These are phyloP conservation scores for Conus ventricosus DNA, from an alignment of 1,140 invertebrate species.

Conservation along the genomic window DNA sequence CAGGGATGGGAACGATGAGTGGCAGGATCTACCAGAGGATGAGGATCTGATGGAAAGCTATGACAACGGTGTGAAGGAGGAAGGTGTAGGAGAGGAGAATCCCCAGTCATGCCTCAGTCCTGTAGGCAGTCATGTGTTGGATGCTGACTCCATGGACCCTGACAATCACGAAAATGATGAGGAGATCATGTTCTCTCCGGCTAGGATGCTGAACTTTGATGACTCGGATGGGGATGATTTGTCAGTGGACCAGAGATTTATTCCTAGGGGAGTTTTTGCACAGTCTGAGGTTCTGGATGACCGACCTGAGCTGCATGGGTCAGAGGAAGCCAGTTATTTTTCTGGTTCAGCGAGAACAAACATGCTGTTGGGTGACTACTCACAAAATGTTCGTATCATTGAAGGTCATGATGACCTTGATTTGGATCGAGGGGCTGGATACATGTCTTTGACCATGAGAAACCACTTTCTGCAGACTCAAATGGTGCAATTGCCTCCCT, in stretches of 20 bases:
- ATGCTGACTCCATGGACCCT: neutral
- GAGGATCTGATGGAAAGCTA: neutral
- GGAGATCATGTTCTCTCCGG: conserved; percentile 28
- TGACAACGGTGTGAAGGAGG: conserved; percentile 17
- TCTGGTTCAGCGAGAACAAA: neutral
- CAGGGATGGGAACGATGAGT: conserved; percentile 21
- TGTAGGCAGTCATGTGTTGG: conserved; percentile 10
- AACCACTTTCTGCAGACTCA: conserved; percentile 44
- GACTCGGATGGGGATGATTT: conserved; percentile 30
- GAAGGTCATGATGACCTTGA: conserved; percentile 51
- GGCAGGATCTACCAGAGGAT: conserved; percentile 24
- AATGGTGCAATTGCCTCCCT: conserved; percentile 32
- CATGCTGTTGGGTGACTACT: conserved; percentile 25
- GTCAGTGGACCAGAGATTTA: conserved; percentile 15
- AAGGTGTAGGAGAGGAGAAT: conserved; percentile 18
- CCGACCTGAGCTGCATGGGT: conserved; percentile 39
- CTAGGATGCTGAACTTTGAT: conserved; percentile 33
- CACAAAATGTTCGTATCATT: conserved; percentile 49
- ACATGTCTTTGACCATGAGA: conserved; percentile 15
- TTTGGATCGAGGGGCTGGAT: conserved; percentile 29
- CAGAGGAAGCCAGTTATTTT: conserved; percentile 26
- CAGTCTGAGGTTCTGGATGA: conserved; percentile 31
- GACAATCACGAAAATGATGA: neutral
- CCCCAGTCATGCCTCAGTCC: conserved; percentile 18
- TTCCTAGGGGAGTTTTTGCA: neutral